phyloP scores from a whole-genome alignment of 1,140 invertebrate genomes.

The Cyphomyrmex costatus region DNA sequence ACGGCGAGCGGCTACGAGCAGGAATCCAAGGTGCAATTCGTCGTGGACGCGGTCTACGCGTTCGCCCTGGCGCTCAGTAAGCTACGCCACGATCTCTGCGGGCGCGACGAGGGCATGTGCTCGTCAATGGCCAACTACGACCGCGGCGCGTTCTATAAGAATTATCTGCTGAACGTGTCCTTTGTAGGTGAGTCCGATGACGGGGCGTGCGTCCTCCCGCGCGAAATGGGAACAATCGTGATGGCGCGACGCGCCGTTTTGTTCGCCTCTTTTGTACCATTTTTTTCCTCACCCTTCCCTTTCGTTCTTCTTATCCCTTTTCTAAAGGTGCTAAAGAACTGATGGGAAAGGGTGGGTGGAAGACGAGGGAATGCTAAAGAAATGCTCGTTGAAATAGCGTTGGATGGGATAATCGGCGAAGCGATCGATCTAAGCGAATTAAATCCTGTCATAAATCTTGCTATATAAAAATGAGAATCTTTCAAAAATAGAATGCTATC shows the following conservation, averaged over 20 bases:
- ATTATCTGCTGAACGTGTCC: slow-evolving; percentile 90
- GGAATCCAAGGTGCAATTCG: slow-evolving; percentile 96
- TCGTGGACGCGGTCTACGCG: slow-evolving; percentile 95
- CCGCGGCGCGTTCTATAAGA: slow-evolving; percentile 89
- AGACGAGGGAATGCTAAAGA: slow-evolving; percentile 9
- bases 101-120: slow-evolving; percentile 87
- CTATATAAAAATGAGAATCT: neutral
- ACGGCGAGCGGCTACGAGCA: slow-evolving; percentile 88
- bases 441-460: neutral
- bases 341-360: neutral
- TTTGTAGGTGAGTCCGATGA: slow-evolving; percentile 88
- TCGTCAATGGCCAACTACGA: slow-evolving; percentile 90
- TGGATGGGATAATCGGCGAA: slow-evolving; percentile 16
- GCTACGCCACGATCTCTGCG: slow-evolving; percentile 88
- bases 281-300: neutral
- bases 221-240: slow-evolving; percentile 34
- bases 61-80: slow-evolving; percentile 93
- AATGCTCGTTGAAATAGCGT: neutral
- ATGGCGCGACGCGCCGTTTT: slow-evolving; percentile 31
- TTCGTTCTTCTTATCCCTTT: neutral
- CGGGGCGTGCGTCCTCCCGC: neutral
- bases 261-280: slow-evolving; percentile 34
- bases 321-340: neutral
- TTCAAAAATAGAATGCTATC: neutral
- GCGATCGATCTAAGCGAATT: slow-evolving; percentile 1